Conservation (phyloP, 2,113 vertebrate species). For the Columba janthina region DNA sequence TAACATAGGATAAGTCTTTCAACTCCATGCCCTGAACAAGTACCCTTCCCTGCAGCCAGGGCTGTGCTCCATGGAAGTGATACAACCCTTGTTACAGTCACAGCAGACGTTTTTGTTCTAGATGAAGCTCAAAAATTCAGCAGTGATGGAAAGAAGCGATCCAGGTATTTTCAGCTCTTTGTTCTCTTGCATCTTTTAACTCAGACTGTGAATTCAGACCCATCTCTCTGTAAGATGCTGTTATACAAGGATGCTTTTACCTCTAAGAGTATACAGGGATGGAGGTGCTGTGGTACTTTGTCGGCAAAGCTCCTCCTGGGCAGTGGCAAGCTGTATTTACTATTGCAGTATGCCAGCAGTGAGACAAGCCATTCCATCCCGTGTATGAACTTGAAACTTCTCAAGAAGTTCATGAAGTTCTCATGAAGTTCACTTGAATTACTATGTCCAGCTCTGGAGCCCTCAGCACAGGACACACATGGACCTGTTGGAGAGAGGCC, state of each 20-base stretch:
- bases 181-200: background rate
- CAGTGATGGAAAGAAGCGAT: background rate
- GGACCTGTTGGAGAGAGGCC: too few species aligned
- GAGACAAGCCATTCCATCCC: background rate
- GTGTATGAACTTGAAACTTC: background rate
- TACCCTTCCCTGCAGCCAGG: background rate
- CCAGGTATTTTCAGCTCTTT: background rate
- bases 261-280: background rate
- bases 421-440: too few species aligned
- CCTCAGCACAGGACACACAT: too few species aligned
- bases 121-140: background rate
- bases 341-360: background rate
- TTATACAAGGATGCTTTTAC: background rate
- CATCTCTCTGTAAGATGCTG: background rate
- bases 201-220: background rate
- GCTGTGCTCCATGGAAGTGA: background rate
- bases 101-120: background rate
- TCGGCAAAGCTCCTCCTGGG: background rate
- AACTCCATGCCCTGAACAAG: background rate
- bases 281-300: background rate
- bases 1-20: background rate
- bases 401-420: background rate
- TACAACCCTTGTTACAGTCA: background rate
- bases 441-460: too few species aligned
- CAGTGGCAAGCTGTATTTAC: background rate